These are phyloP conservation scores for Danaus chrysippus DNA, from an alignment of 2,888 invertebrate species.

Conservation along the genomic window DNA sequence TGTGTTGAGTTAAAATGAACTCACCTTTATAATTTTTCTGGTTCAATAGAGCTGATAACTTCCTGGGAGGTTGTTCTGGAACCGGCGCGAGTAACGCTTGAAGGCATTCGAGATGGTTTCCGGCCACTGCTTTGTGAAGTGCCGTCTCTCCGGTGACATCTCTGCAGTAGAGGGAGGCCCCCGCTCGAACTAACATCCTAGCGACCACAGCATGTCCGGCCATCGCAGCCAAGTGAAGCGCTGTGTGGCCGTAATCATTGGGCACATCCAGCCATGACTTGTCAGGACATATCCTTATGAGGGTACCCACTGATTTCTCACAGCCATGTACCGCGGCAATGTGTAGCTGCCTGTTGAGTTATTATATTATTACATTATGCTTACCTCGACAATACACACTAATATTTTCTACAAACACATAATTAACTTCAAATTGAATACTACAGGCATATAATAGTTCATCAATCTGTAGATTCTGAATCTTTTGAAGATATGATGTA, in stretches of 20 bases:
- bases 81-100: slow-evolving; percentile 86
- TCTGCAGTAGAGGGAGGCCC: slow-evolving; percentile 83
- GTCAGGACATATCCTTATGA: slow-evolving; percentile 88
- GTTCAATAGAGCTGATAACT: slow-evolving; percentile 81
- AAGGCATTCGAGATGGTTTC: slow-evolving; percentile 84
- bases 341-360: slow-evolving; percentile 86
- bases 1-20: slow-evolving; percentile 41
- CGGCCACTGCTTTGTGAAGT: slow-evolving; percentile 88
- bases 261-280: slow-evolving; percentile 87
- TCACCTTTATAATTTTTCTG: slow-evolving; percentile 92
- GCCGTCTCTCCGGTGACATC: slow-evolving; percentile 92
- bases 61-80: slow-evolving; percentile 54
- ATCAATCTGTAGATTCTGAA: no score
- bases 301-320: slow-evolving; percentile 84
- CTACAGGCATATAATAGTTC: no score
- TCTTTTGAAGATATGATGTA: no score
- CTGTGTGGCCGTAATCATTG: slow-evolving; percentile 89
- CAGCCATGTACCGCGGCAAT: slow-evolving; percentile 89
- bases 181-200: slow-evolving; percentile 88
- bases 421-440: no score
- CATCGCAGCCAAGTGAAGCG: slow-evolving; percentile 92
- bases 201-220: slow-evolving; percentile 86
- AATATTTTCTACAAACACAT: neutral
- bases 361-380: slow-evolving; percentile 2
- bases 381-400: neutral